Base-by-base conservation (phyloP, 2,113 vertebrate species). In the Elephas maximus region DNA sequence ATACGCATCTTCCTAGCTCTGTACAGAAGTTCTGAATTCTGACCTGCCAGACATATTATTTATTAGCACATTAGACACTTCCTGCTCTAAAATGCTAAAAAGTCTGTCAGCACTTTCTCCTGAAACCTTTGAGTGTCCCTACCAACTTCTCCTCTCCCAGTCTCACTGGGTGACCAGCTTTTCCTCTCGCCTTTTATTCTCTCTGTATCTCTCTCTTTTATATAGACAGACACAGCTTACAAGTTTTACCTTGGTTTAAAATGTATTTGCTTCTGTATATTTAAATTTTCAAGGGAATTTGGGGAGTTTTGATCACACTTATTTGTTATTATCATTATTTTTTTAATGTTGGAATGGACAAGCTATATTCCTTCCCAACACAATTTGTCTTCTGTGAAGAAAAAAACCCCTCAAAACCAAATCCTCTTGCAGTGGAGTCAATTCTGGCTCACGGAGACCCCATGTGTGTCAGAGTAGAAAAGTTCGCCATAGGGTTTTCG, bases 1-100 rank as follows among this genome's bases (percentile, higher is more conserved):
- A 97, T 90, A 91, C 63, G 97, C 0, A 0, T 98, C 85, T 97
- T 97, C 28, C 78, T 5, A 28, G 94, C 62, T 90, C 44, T 94
- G 84, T 69, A 98, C 96, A 97, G 95, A 91, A 97, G 71, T 76
- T 98, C 87, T 98, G 97, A 98, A 98, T 98, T 98, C 96, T 95
- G 84, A 96, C 60, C 97, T 96, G 95, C 94, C 94, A 98, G 78
- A 45, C 92, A 88, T 21, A 90, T 98, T 97, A 97, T 62, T 91
- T 98, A 98, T 98, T 97, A 97, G 4, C 51, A 69, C 84, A 95
- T 97, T 63, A 12, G 93, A 65, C 84, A 90, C 93, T 92, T 96
- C 92, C 93, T 85, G 92, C 91, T 97, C 76, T 91, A 86, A 91
- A 96, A 93, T 80, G 92, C 41, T 91, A 94, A 0, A 0, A 97